A percentile compares a stretch with the other conserved stretches of the same genome.
Evolutionary conservation across 53 echinoderm and acorn worm species (phyloP).

Genomic region (Luidia sarsii): DNA sequence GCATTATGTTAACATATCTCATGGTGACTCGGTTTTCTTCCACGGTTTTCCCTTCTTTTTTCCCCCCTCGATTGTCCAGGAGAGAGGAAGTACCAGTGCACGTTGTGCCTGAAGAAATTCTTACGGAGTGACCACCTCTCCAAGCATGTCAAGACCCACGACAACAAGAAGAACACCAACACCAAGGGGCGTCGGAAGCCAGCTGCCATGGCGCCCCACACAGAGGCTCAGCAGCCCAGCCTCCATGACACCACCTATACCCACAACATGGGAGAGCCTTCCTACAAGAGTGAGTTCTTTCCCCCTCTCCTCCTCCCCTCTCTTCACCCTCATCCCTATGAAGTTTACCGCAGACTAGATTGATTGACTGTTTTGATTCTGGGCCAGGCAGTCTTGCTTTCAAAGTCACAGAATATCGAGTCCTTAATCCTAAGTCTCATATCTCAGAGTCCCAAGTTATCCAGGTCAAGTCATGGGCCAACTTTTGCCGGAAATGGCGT

Average conservation of each 20-base stretch:
- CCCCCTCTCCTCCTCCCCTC: no score
- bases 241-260: not conserved
- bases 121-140: conserved; percentile 64
- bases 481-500: no score
- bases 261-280: not conserved
- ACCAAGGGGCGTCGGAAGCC: conserved; percentile 15
- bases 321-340: no score
- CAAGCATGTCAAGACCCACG: conserved; percentile 59
- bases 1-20: no score
- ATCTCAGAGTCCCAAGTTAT: no score
- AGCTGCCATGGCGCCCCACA: not conserved
- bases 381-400: no score
- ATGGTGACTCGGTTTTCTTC: no score
- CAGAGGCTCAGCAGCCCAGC: not conserved
- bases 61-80: conserved; percentile 2
- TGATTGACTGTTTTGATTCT: no score
- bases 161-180: conserved; percentile 38
- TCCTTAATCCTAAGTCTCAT: no score
- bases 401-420: no score
- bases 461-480: no score
- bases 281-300: conserved; percentile 5
- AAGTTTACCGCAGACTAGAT: no score
- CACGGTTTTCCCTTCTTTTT: not conserved
- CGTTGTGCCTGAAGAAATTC: conserved; percentile 45
- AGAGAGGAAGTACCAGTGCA: conserved; percentile 59